Conservation (phyloP, 2,797 vertebrate genomes). For the Amblyopsis hoosieri region DNA sequence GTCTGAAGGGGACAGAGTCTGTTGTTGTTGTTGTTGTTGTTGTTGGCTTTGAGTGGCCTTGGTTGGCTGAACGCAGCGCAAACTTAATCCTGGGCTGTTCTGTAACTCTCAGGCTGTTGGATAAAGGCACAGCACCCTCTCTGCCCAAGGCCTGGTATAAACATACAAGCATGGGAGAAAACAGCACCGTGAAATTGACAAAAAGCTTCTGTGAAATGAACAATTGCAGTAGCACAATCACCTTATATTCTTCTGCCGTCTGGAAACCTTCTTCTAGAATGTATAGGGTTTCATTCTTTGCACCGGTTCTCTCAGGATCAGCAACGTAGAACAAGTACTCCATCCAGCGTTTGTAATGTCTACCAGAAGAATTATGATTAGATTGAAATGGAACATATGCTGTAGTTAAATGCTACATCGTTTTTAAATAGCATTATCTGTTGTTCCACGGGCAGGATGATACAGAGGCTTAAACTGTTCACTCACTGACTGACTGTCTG, state of each 20-base stretch:
- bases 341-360: conserved; percentile 77
- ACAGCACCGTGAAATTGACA: not conserved
- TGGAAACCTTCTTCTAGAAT: conserved; percentile 84
- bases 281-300: conserved; percentile 76
- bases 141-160: conserved; percentile 62
- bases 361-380: conserved; percentile 40
- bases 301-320: conserved; percentile 69
- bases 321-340: conserved; percentile 84
- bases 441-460: too few relatives aligned
- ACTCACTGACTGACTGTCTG: not conserved
- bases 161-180: conserved; percentile 26
- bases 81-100: conserved; percentile 78
- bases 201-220: not conserved
- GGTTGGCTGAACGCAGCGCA: conserved; percentile 49
- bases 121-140: conserved; percentile 73
- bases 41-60: conserved; percentile 40
- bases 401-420: not conserved
- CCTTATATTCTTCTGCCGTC: conserved; percentile 66
- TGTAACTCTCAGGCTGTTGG: conserved; percentile 78
- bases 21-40: not conserved
- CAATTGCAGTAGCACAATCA: conserved; percentile 35
- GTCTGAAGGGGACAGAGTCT: conserved; percentile 68
- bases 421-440: too few relatives aligned
- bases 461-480: not conserved
- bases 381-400: not conserved